Evolutionary conservation across 2,113 vertebrate species (phyloP).

Genomic region (Bubo blakistoni): DNA sequence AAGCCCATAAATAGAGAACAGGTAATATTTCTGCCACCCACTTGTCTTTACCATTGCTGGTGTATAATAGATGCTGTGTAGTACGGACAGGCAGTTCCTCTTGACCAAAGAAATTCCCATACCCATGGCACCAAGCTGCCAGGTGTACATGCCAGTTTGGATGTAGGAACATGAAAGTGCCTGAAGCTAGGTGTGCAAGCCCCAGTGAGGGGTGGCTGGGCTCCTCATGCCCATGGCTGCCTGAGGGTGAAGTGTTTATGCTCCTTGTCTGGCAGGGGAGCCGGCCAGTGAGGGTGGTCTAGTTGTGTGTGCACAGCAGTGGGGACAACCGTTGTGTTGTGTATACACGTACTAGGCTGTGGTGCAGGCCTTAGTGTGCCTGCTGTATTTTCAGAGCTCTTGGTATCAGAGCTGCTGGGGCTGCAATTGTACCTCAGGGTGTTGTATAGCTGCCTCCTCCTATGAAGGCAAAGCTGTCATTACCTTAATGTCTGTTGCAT

Average conservation of each 20-base stretch:
- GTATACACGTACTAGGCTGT: fast-evolving
- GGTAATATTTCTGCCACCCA: not conserved
- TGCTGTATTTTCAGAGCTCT: not conserved
- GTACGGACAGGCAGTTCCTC: not conserved
- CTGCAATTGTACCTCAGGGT: not conserved
- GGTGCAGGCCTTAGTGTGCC: not conserved
- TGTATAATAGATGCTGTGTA: not conserved
- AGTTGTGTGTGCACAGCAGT: not conserved
- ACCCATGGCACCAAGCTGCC: not conserved
- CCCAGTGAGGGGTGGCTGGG: no score
- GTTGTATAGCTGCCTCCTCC: not conserved
- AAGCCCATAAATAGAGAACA: not conserved
- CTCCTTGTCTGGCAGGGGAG: not conserved
- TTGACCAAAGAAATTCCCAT: not conserved
- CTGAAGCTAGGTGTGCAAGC: not conserved
- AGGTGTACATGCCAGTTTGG: not conserved
- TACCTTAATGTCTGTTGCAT: not conserved
- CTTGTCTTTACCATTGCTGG: not conserved
- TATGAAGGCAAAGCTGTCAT: not conserved
- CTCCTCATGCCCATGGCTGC: not conserved
- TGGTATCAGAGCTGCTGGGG: not conserved
- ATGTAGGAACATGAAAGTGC: not conserved
- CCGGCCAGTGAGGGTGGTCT: no score
- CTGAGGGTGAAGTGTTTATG: not conserved
- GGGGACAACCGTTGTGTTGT: fast-evolving